phyloP scores from a whole-genome alignment of 2,797 vertebrate genomes.

The Antrozous pallidus region DNA sequence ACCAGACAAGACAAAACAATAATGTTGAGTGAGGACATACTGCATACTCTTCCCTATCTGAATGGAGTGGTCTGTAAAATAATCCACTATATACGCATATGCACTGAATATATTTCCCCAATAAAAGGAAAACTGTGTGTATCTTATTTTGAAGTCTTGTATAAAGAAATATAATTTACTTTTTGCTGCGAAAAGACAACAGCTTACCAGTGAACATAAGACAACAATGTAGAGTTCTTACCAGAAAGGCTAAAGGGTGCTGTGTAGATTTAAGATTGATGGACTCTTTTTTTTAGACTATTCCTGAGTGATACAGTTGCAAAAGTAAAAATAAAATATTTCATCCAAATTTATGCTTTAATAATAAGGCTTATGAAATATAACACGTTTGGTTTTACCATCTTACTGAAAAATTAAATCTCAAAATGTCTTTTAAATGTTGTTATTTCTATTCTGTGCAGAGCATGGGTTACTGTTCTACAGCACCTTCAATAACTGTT shows the following conservation, averaged over 20 bases:
- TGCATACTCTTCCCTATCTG: not conserved
- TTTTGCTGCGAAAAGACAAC: not conserved
- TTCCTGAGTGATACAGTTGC: not conserved
- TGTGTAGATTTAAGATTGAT: not conserved
- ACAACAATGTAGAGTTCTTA: not conserved
- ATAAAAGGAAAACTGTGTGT: not conserved
- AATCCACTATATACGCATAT: not conserved
- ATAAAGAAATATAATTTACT: not conserved
- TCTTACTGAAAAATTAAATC: conserved; percentile 34
- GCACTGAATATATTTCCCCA: accelerated
- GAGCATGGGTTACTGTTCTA: not conserved
- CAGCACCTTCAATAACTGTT: not conserved
- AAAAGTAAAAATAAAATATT: not conserved
- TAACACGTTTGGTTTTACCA: not conserved
- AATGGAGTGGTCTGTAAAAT: not conserved
- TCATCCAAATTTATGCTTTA: not conserved
- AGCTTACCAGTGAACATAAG: not conserved
- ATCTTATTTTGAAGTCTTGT: not conserved
- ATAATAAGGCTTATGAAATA: not conserved
- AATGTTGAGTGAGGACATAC: not conserved
- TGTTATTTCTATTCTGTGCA: not conserved
- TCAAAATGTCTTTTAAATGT: not conserved
- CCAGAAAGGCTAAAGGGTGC: not conserved
- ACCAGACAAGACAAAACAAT: conserved; percentile 21
- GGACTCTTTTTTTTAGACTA: not conserved